Evolutionary conservation across 2,888 invertebrate genomes (phyloP).

Genomic region (Automeris io): DNA sequence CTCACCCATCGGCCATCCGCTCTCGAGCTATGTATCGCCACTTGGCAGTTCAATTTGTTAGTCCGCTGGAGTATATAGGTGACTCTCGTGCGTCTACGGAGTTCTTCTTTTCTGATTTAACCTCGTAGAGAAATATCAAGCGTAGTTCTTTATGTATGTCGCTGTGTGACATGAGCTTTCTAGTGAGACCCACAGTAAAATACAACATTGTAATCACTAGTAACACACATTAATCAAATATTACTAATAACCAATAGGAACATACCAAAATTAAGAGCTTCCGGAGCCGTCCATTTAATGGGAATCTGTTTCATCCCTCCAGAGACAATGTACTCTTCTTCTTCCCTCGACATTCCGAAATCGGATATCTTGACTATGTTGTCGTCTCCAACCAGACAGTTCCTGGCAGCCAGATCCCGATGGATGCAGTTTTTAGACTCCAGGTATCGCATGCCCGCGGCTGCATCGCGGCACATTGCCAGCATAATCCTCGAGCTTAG

Average conservation of each 20-base stretch:
- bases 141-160: too few species aligned
- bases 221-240: background rate
- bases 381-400: constrained; percentile 92
- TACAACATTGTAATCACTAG: background rate
- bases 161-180: too few species aligned
- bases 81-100: too few species aligned
- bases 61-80: too few species aligned
- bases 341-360: constrained; percentile 98
- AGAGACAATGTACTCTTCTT: constrained; percentile 97
- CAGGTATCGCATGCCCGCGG: constrained; percentile 95
- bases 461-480: constrained; percentile 95
- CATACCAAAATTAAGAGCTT: constrained; percentile 94
- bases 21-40: too few species aligned
- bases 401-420: constrained; percentile 95
- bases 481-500: constrained; percentile 83
- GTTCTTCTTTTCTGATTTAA: too few species aligned
- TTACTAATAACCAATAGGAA: constrained; percentile 2
- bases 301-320: constrained; percentile 99
- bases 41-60: too few species aligned
- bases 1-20: too few species aligned
- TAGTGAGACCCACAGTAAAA: background rate
- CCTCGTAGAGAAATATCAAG: too few species aligned
- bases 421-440: constrained; percentile 98
- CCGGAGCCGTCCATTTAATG: constrained; percentile 99
- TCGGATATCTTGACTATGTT: constrained; percentile 97